Evolutionary conservation across 1,140 invertebrate species (phyloP).

Genomic region (Drosophila sulfurigaster): DNA sequence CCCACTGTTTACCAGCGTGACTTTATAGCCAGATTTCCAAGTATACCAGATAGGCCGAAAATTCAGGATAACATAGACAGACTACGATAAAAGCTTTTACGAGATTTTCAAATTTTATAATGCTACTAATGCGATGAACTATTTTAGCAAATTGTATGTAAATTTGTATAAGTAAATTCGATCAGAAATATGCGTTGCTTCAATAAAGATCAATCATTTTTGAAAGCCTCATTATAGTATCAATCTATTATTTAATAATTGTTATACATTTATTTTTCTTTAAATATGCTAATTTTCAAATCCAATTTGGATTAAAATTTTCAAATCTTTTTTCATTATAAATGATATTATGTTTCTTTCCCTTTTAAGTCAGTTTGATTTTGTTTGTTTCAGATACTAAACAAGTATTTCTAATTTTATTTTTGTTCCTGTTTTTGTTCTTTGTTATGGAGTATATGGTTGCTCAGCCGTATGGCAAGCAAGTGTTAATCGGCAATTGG

Average conservation of each 20-base stretch:
- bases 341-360: neutral
- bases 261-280: too few relatives aligned
- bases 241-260: too few relatives aligned
- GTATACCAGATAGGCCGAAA: neutral
- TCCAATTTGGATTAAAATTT: too few relatives aligned
- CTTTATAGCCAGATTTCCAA: neutral
- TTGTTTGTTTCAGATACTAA: neutral
- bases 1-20: constrained; percentile 8
- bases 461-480: constrained; percentile 33
- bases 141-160: neutral
- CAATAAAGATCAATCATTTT: too few relatives aligned
- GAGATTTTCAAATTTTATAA: neutral
- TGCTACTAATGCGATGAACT: too few relatives aligned
- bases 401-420: neutral
- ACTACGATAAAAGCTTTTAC: neutral
- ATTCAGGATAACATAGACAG: constrained; percentile 3
- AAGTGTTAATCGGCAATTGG: constrained; percentile 68
- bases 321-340: neutral
- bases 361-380: neutral
- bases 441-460: constrained; percentile 31
- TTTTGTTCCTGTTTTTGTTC: neutral
- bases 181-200: neutral
- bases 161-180: neutral
- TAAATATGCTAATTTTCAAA: too few relatives aligned
- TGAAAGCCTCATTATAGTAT: too few relatives aligned